Percentiles rank a stretch among this genome's conserved stretches.
Evolutionary conservation across 2,113 vertebrate species (phyloP).

Genomic region (Platycercus adscitus): DNA sequence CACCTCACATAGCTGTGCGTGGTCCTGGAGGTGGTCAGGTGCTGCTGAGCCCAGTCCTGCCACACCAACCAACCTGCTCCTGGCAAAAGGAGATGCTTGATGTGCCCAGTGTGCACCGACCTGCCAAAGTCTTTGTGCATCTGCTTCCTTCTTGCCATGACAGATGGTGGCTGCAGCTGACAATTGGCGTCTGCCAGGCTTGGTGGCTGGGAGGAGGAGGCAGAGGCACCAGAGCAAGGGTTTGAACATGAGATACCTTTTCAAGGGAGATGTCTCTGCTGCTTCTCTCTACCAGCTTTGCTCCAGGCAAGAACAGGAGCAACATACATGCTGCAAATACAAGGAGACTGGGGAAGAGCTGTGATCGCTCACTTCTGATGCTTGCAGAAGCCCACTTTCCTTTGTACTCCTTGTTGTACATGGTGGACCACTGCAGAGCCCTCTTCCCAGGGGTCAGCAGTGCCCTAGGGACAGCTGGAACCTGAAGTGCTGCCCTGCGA

Average conservation of each 20-base stretch:
- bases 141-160: background rate
- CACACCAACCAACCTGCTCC: background rate
- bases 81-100: background rate
- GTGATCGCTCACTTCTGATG: background rate
- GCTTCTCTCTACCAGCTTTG: background rate
- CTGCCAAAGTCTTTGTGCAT: background rate
- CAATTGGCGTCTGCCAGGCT: background rate
- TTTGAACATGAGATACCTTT: background rate
- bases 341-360: background rate
- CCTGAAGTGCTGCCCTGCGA: rapidly evolving
- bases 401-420: background rate
- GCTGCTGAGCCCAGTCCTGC: background rate
- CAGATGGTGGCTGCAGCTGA: background rate
- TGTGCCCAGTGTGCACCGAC: background rate
- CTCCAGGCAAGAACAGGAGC: background rate
- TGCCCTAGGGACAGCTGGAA: background rate
- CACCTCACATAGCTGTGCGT: rapidly evolving
- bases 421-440: background rate
- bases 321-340: background rate
- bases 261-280: background rate
- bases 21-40: rapidly evolving
- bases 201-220: background rate
- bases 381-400: background rate
- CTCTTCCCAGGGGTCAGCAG: background rate
- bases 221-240: background rate